Base-by-base conservation (phyloP, 1,140 invertebrate genomes). In the Asbolus verrucosus region DNA sequence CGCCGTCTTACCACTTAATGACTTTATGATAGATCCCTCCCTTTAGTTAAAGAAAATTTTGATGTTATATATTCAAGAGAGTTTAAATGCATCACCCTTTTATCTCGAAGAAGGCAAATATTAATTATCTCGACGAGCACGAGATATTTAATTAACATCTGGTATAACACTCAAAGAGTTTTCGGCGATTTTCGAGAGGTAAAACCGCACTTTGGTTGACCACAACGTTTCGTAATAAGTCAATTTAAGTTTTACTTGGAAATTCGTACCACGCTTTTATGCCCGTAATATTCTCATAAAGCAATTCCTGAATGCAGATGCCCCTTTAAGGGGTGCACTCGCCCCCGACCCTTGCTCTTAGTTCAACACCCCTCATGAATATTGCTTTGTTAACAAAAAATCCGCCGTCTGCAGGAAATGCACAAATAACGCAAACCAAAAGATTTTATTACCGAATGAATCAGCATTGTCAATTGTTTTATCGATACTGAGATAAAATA, bases 91-190 rank as follows among this genome's bases (percentile, higher is more conserved):
- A 54, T 54, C 46, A 54, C 46, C 46, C 46, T 54, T 54, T 54
- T 54, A 54, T 54, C 46, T 54, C 46, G 21, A 54, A 54, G 46
- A 54, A 27, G 46, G 46, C 46, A 54, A 54, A 54, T 54, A 54
- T 54, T 54, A 54, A 54, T 54, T 54, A 54, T 54, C 46, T 27
- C 46, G 46, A 54, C 46, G 46, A 54, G 46, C 46, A 27, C 46
- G 13, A 54, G 46, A 62, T 62, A 62, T 63, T 63, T 63, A 63
- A 63, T 63, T 63, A 63, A 41, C 61, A 63, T 63, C 61, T 63
- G 61, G 19, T 63, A 63, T 41, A 63, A 19, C 36, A 62, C 36
- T 46, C 41, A 46, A 46, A 54, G 46, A 14, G 19, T 54, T 54
- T 54, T 24, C 46, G 46, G 21, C n/a, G 21, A 54, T 54, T 54